phyloP scores from a whole-genome alignment of 2,113 vertebrate genomes.

The Python bivittatus region DNA sequence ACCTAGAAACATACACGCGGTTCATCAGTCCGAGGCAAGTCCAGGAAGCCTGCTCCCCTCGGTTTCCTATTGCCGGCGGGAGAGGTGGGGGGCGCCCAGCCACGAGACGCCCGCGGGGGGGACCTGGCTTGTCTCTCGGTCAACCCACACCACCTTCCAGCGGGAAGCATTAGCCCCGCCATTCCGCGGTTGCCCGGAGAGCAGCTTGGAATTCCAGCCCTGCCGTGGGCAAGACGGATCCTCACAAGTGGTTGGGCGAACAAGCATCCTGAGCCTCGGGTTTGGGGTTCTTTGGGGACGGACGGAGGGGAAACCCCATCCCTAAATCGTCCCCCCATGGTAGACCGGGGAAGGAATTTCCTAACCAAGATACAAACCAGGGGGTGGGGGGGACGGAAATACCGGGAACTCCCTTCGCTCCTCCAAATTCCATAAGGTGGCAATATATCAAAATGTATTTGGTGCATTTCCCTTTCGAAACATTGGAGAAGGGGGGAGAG shows the following conservation, averaged over 20 bases:
- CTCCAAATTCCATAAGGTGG: not conserved
- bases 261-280: not conserved
- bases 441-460: not conserved
- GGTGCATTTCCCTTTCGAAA: not conserved
- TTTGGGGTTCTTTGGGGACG: not conserved
- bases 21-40: slow-evolving; percentile 32
- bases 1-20: slow-evolving; percentile 72
- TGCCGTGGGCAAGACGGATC: not conserved
- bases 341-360: not conserved
- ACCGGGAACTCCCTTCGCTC: not conserved
- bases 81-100: not conserved
- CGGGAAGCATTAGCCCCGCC: not conserved
- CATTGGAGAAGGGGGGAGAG: too few species aligned
- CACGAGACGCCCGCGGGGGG: not conserved
- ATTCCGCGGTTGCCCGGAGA: not conserved
- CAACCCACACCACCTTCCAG: slow-evolving; percentile 31
- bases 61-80: not conserved
- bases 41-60: not conserved
- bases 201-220: not conserved
- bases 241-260: not conserved
- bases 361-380: not conserved
- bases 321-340: not conserved
- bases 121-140: slow-evolving; percentile 16
- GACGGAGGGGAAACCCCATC: rapidly evolving
- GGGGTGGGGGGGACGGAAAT: not conserved